Conservation (phyloP, 2,888 invertebrate genomes). For the Macrosoma leucophasiata region DNA sequence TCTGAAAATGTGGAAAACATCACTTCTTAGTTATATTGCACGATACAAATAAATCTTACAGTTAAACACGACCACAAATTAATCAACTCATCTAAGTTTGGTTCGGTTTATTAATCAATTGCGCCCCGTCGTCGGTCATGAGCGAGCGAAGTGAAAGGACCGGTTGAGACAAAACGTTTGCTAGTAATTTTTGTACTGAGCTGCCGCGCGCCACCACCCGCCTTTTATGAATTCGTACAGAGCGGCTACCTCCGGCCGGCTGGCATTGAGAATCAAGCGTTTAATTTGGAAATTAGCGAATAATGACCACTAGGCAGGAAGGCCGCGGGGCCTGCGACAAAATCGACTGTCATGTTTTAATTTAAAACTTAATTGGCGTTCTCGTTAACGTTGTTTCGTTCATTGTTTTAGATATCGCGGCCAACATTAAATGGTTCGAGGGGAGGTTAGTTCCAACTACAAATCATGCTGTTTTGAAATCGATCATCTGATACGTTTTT, state of each 20-base stretch:
- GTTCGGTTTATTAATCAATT: conserved; percentile 51
- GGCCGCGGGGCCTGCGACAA: conserved; percentile 63
- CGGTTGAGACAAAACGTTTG: conserved; percentile 59
- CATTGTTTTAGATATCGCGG: conserved; percentile 3
- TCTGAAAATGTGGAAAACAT: conserved; percentile 68
- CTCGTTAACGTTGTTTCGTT: too few relatives aligned
- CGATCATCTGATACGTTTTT: conserved; percentile 42
- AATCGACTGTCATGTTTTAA: conserved; percentile 42
- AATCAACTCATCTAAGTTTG: conserved; percentile 66
- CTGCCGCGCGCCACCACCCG: conserved; percentile 59
- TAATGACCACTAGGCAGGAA: conserved; percentile 61
- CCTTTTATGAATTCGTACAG: conserved; percentile 67
- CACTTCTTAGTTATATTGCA: conserved; percentile 44
- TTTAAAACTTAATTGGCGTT: conserved; percentile 28
- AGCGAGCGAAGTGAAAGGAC: conserved; percentile 69
- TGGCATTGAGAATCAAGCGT: conserved; percentile 72
- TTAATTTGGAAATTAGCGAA: conserved; percentile 72
- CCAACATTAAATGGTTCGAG: conserved; percentile 7
- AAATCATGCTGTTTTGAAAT: conserved; percentile 5
- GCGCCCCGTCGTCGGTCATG: conserved; percentile 50
- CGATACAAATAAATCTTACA: conserved; percentile 4
- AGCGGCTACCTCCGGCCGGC: conserved; percentile 60
- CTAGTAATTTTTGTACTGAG: conserved; percentile 59
- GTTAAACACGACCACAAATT: conserved; percentile 14
- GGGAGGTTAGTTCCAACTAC: conserved; percentile 3